Conservation (phyloP, 2,797 vertebrate genomes). For the Microctenopoma stevenorrisi region DNA sequence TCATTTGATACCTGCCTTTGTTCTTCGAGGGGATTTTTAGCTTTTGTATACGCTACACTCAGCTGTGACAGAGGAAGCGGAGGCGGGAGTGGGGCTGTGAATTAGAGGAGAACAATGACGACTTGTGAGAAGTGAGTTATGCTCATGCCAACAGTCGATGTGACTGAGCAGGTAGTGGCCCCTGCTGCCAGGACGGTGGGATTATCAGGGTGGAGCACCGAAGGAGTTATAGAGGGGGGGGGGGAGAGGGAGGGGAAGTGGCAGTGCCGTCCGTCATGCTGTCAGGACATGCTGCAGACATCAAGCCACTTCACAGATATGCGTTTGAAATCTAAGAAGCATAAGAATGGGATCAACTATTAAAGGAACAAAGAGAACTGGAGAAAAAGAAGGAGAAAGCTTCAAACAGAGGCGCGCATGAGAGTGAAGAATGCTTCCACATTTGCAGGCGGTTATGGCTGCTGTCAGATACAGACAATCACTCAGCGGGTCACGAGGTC, state of each 20-base stretch:
- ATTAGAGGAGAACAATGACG: conserved; percentile 73
- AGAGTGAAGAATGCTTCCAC: conserved; percentile 63
- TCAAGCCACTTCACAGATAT: conserved; percentile 70
- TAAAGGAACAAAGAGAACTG: conserved; percentile 58
- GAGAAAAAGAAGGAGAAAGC: conserved; percentile 11
- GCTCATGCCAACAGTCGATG: conserved; percentile 49
- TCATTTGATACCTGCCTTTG: conserved; percentile 68
- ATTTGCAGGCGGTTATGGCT: conserved; percentile 49
- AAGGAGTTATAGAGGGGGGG: conserved; percentile 37
- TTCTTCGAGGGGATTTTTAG: conserved; percentile 66
- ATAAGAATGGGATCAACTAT: conserved; percentile 75
- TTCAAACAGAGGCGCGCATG: conserved; percentile 63
- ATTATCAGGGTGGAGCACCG: conserved; percentile 39
- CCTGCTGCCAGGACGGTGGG: conserved; percentile 40
- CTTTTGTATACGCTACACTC: conserved; percentile 59
- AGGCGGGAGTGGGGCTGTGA: conserved; percentile 29
- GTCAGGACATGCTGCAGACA: conserved; percentile 73
- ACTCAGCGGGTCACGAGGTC: conserved; percentile 63
- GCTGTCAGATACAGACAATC: conserved; percentile 65
- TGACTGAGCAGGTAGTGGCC: conserved; percentile 52
- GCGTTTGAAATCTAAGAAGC: conserved; percentile 83
- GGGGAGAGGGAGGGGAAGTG: conserved; percentile 3
- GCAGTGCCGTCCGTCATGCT: conserved; percentile 67
- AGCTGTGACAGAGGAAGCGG: conserved; percentile 30
- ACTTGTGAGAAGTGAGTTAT: conserved; percentile 64